phyloP scores from a whole-genome alignment of 2,113 vertebrate species.

The Mohoua ochrocephala region DNA sequence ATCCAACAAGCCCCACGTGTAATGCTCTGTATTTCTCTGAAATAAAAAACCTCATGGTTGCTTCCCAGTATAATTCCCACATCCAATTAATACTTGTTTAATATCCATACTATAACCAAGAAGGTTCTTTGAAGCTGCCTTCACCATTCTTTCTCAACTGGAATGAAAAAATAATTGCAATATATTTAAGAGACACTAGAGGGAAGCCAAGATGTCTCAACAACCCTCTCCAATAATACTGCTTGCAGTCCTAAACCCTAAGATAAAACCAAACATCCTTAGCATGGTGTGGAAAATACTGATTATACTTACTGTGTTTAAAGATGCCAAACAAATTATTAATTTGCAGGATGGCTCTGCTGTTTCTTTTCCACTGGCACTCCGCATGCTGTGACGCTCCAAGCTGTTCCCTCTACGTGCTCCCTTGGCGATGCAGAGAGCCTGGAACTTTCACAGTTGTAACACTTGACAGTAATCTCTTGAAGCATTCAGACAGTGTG shows the following conservation, averaged over 20 bases:
- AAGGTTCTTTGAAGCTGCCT: neutral
- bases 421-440: neutral
- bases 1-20: neutral
- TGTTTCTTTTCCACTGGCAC: neutral
- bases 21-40: neutral
- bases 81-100: neutral
- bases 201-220: neutral
- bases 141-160: neutral
- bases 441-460: conserved; percentile 41
- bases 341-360: neutral
- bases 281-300: neutral
- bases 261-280: neutral
- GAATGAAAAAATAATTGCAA: neutral
- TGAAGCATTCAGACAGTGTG: conserved; percentile 8
- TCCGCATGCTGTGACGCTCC: neutral
- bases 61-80: neutral
- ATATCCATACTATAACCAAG: neutral
- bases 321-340: neutral
- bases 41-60: neutral
- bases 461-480: conserved; percentile 65
- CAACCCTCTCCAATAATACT: neutral
- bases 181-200: conserved; percentile 21
- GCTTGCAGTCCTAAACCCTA: neutral
- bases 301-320: neutral
- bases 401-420: neutral